phyloP scores from a whole-genome alignment of 1,140 invertebrate species.

The Leucophenga varia region DNA sequence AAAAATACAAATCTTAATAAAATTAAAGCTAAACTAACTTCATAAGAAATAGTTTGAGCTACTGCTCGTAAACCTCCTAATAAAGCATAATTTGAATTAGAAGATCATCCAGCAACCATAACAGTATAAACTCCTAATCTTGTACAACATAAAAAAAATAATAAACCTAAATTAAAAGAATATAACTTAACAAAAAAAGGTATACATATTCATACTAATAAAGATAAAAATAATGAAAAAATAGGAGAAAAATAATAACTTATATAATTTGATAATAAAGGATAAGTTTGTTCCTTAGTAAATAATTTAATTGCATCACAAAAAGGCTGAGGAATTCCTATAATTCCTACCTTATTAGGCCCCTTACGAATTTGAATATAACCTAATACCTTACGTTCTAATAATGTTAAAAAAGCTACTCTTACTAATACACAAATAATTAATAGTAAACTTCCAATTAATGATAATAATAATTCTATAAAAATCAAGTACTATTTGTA shows the following conservation, averaged over 20 bases:
- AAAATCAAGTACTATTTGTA: slow-evolving; percentile 59
- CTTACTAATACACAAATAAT: slow-evolving; percentile 61
- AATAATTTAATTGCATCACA: slow-evolving; percentile 69
- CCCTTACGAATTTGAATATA: slow-evolving; percentile 72
- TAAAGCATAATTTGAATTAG: slow-evolving; percentile 68
- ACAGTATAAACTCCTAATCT: slow-evolving; percentile 59
- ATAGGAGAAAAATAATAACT: slow-evolving; percentile 62
- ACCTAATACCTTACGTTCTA: slow-evolving; percentile 68
- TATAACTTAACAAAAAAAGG: slow-evolving; percentile 56
- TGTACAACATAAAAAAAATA: slow-evolving; percentile 39
- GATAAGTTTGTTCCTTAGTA: slow-evolving; percentile 61
- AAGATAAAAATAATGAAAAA: slow-evolving; percentile 60
- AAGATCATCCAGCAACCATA: slow-evolving; percentile 62
- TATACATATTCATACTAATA: slow-evolving; percentile 60
- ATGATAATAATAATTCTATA: slow-evolving; percentile 56
- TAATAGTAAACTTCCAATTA: slow-evolving; percentile 58
- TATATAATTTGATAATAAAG: slow-evolving; percentile 58
- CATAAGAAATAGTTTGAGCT: slow-evolving; percentile 63
- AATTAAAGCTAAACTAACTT: slow-evolving; percentile 52
- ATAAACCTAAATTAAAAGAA: slow-evolving; percentile 52
- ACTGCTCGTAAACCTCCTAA: slow-evolving; percentile 65
- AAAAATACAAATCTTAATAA: slow-evolving; percentile 38
- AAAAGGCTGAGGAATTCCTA: slow-evolving; percentile 67
- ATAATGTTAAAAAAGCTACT: slow-evolving; percentile 68
- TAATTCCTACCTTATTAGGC: slow-evolving; percentile 66